Percentiles rank a stretch among this genome's conserved stretches.
phyloP scores from a whole-genome alignment of 2,888 invertebrate species.

The Camponotus fellah region DNA sequence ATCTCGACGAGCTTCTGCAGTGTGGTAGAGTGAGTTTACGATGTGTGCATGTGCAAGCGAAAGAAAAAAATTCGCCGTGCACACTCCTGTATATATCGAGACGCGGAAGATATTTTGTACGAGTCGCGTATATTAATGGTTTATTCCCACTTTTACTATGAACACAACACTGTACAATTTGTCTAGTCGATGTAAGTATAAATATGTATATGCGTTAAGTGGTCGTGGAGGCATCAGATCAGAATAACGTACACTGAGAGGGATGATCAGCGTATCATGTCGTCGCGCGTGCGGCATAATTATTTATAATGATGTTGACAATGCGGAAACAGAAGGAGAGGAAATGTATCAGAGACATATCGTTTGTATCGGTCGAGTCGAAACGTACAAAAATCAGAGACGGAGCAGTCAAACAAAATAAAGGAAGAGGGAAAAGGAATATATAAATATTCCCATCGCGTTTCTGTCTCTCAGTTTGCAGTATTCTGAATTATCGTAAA shows the following conservation, averaged over 20 bases:
- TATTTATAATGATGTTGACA: conserved; percentile 23
- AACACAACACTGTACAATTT: conserved; percentile 74
- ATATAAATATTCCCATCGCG: conserved; percentile 52
- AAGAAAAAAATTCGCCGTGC: conserved; percentile 44
- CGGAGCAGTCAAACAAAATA: conserved; percentile 24
- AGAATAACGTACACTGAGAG: conserved; percentile 74
- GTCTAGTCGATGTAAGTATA: conserved; percentile 77
- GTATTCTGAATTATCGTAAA: conserved; percentile 75
- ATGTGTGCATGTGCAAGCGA: conserved; percentile 58
- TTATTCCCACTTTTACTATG: conserved; percentile 76
- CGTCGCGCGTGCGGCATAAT: conserved; percentile 23
- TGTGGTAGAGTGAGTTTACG: conserved; percentile 52
- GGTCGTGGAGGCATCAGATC: conserved; percentile 55
- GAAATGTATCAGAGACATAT: conserved; percentile 75
- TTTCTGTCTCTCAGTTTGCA: conserved; percentile 72
- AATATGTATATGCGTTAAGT: conserved; percentile 72
- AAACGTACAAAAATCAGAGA: conserved; percentile 12
- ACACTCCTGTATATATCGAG: conserved; percentile 79
- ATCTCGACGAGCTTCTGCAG: conserved; percentile 24
- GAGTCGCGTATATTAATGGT: conserved; percentile 77
- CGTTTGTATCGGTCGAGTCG: conserved; percentile 70
- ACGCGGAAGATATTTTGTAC: conserved; percentile 85
- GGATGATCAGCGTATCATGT: conserved; percentile 25
- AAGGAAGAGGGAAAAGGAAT: neutral
- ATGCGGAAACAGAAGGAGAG: conserved; percentile 58